Base-by-base conservation (phyloP, 2,888 invertebrate species). In the Eudemis profundana region DNA sequence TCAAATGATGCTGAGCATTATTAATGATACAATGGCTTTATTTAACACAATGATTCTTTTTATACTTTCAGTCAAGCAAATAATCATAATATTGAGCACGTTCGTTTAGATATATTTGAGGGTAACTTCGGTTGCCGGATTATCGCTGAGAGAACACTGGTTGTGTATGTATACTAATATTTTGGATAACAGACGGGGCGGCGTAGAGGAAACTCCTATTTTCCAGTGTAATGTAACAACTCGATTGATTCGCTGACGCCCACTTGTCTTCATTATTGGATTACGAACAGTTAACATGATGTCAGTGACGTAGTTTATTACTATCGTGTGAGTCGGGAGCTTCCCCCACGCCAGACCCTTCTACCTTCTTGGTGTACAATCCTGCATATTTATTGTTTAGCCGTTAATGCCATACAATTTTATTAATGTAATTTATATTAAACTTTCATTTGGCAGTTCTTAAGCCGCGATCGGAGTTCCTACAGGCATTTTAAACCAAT, bases 351-450 rank as follows among this genome's bases (percentile, higher is more conserved):
- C 33, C n/a, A 19, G 4, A 33, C 17, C 19, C 42, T 0, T 15
- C 3, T 50, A 29, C 5, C n/a, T 21, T 44, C 27, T 19, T 36
- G 8, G 7, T 33, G 21, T 47, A 36, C 23, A 59, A 17, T 38
- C 12, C 29, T 46, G 14, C 23, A 47, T 62, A 54, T 62, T 62
- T 54, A 54, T 62, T 62, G 14, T 38, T 36, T 54, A 40, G 47
- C 38, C 38, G 54, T 54, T 38, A 62, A 54, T 47, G 62, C 47
- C 62, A 62, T 56, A 62, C 14, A 62, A 29, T 19, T n/a, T n/a
- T n/a, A n/a, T n/a, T 46, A 40, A 47, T 47, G 17, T 38, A 54
- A 54, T 47, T 38, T 60, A 50, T 40, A 27, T 54, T 29, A 46
- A 47, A 40, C 7, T 14, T 36, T 51, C 40, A 19, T 50, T 61